phyloP scores from a whole-genome alignment of 2,113 vertebrate species.

The Misgurnus mizolepis region DNA sequence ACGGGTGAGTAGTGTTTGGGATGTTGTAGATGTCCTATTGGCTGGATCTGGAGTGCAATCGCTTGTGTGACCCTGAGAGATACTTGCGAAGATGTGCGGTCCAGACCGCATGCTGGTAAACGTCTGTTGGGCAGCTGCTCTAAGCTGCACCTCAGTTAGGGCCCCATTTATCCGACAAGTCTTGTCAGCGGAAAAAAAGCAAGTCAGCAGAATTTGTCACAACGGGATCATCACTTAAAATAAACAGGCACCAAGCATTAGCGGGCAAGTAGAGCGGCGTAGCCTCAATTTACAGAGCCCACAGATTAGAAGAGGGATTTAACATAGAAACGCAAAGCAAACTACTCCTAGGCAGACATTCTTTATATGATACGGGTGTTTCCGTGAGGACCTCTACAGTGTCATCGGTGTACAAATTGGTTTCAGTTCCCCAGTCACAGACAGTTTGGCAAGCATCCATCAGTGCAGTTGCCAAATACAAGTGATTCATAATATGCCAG shows the following conservation, averaged over 20 bases:
- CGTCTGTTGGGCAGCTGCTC: not conserved
- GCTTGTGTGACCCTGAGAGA: not conserved
- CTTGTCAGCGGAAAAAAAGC: not conserved
- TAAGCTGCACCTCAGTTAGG: not conserved
- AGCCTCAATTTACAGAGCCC: not conserved
- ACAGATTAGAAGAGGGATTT: not conserved
- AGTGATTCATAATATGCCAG: conserved; percentile 39
- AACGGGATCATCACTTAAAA: not conserved
- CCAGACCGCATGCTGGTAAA: conserved; percentile 6
- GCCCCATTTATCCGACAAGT: conserved; percentile 19
- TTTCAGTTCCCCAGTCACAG: conserved; percentile 21
- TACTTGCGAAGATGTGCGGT: not conserved
- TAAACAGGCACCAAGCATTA: conserved; percentile 9
- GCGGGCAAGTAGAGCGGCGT: not conserved
- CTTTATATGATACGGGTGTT: conserved; percentile 23
- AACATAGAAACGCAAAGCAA: not conserved
- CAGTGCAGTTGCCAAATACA: conserved; percentile 33
- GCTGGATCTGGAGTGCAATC: conserved; percentile 2
- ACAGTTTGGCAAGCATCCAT: conserved; percentile 41
- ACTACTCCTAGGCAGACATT: not conserved
- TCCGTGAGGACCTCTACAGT: conserved; percentile 29
- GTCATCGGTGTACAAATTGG: conserved; percentile 47
- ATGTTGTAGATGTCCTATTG: conserved; percentile 34
- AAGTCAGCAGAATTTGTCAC: conserved; percentile 26
- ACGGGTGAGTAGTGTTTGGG: conserved; percentile 22